Base-by-base conservation (phyloP, 2,113 vertebrate genomes). In the Recurvirostra avosetta region DNA sequence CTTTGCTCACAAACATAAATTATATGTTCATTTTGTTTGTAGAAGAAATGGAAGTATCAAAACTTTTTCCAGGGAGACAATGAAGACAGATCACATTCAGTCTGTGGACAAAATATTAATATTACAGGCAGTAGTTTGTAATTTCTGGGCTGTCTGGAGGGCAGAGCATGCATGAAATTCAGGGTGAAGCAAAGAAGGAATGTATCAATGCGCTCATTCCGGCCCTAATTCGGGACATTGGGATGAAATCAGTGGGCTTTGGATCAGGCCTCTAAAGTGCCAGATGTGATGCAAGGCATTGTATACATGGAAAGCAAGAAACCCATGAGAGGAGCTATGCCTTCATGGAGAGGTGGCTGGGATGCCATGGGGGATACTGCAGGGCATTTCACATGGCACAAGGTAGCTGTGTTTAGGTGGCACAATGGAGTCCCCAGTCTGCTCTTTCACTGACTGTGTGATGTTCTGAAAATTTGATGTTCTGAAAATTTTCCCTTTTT, bases 1-100 rank as follows among this genome's bases (percentile, higher is more conserved):
- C 94, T 97, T 96, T 88, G 38, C 78, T 56, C 58, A 71, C 88
- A 92, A 93, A 84, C 92, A 97, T 94, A 96, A 95, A 96, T 94
- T 96, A 66, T 71, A 92, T 86, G 58, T 83, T 96, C 92, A 77
- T 73, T 76, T 86, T 90, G 53, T 89, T 94, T 92, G 79, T 53
- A 53, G 83, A 92, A 88, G 83, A 97, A 93, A 95, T 53, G n/a
- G 27, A 93, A 90, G 83, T 92, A 96, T 94, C 78, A 67, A 94
- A 96, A 95, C 61, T 96, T 86, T 88, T 96, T 80, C 70, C 45
- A 12, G 58, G 47, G 40, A 81, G 80, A 92, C 67, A 95, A 77
- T 91, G 53, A 97, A 97, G 81, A 97, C 5, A 20, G 61, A 92
- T 95, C 61, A 1, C 61, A 43, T 61, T 86, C 27, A 47, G 90